A percentile compares a stretch with the other conserved stretches of the same genome.
Conservation (phyloP, 1,140 invertebrate genomes). For the Sycobia sp. region DNA sequence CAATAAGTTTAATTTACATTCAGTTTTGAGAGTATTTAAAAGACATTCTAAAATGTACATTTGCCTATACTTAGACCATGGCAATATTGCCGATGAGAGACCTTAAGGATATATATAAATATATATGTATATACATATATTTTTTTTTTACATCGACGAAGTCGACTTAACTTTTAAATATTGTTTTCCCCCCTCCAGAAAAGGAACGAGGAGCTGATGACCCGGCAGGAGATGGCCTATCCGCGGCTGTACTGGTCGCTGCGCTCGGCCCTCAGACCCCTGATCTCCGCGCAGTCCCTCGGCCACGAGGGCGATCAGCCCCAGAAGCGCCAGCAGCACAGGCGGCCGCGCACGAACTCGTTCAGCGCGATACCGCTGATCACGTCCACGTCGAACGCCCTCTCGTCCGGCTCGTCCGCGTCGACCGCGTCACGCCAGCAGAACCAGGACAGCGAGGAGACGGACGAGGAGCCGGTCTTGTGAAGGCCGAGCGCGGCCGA, state of each 20-base stretch:
- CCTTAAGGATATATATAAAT: no score
- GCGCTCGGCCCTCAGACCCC: slow-evolving; percentile 71
- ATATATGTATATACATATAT: no score
- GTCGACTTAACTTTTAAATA: no score
- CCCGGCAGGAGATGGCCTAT: slow-evolving; percentile 77
- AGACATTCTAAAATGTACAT: no score
- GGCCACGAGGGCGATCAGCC: slow-evolving; percentile 30
- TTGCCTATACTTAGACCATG: no score
- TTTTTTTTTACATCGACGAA: no score
- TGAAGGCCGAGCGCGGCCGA: slow-evolving; percentile 38
- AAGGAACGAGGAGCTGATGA: slow-evolving; percentile 71
- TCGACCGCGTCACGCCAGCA: slow-evolving; percentile 35
- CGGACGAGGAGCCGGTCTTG: slow-evolving; percentile 56
- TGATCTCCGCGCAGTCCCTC: slow-evolving; percentile 62
- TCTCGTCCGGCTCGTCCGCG: not conserved
- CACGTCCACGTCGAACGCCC: slow-evolving; percentile 21
- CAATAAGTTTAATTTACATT: no score
- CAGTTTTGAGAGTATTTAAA: no score
- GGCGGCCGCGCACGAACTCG: slow-evolving; percentile 46
- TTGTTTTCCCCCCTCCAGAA: slow-evolving; percentile 5
- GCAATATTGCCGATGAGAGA: no score
- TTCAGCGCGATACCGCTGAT: slow-evolving; percentile 39
- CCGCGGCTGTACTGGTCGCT: slow-evolving; percentile 74
- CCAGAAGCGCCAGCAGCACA: slow-evolving; percentile 41
- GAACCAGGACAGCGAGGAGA: slow-evolving; percentile 52